Base-by-base conservation (phyloP, 2,888 invertebrate genomes). In the Campoplex capitator region DNA sequence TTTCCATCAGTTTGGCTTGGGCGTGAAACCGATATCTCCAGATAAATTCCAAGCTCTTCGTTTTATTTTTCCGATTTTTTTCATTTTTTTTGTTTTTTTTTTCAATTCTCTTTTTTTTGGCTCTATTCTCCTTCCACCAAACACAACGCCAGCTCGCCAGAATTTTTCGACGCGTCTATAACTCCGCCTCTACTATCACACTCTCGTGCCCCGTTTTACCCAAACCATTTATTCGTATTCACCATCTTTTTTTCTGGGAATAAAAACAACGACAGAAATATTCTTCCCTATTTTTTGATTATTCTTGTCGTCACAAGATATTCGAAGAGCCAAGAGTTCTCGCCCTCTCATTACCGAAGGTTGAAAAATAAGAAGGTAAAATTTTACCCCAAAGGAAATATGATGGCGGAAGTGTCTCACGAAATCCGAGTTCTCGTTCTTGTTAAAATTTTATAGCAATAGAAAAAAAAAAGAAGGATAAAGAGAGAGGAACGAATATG, bases 21-120 rank as follows among this genome's bases (percentile, higher is more conserved):
- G 75, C 75, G 75, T 71, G 79, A 83, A 79, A 86, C 79, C 65
- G 86, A 80, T 76, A 71, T 80, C 38, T 68, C 71, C 70, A 65
- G 54, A 74, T 76, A 76, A 62, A 80, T 71, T 74, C 35, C n/a
- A 56, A 48, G 23, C 68, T 54, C 45, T 18, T 67, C 70, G 28
- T 54, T 62, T 75, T 75, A 58, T 73, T 35, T 76, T 65, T 35
- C 2, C 7, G 7, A 6, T 42, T 42, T 65, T 54, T 35, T 38
- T 11, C 28, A 48, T 51, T 54, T 51, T 11, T 11, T 13, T 42
- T 3, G 11, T 35, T 18, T 48, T 45, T 48, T 16, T 62, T 45
- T 48, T 48, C 28, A 38, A 38, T 73, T 32, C 51, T 9, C 54
- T 84, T 56, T 83, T 83, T 83, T 86, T 83, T 86, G 76, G 75